These are phyloP conservation scores for Homarus gammarus DNA, from an alignment of 2,888 invertebrate genomes.

Conservation along the genomic window DNA sequence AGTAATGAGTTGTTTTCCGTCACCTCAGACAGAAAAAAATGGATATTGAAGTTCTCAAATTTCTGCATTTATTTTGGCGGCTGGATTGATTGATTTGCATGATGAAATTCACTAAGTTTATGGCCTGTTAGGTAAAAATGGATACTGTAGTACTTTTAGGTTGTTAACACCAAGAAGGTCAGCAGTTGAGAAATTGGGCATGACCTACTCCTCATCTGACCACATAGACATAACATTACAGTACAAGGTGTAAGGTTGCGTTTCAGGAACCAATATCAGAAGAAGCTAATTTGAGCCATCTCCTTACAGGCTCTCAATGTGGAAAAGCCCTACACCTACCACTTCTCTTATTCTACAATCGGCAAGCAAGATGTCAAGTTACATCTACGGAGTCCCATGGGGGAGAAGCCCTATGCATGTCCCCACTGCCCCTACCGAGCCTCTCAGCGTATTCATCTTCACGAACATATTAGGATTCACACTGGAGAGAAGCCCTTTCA, in stretches of 20 bases:
- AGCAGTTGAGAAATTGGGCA: slow-evolving; percentile 1
- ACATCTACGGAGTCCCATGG: slow-evolving; percentile 25
- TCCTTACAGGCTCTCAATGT: slow-evolving; percentile 53
- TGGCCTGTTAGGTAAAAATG: background rate
- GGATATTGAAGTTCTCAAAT: background rate
- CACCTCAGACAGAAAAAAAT: too few relatives aligned
- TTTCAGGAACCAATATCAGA: slow-evolving; percentile 19
- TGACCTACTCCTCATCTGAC: background rate
- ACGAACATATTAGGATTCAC: slow-evolving; percentile 59
- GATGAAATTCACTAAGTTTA: background rate
- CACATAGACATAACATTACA: slow-evolving; percentile 5
- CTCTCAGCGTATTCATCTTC: slow-evolving; percentile 53
- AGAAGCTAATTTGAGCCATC: slow-evolving; percentile 49
- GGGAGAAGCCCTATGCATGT: slow-evolving; percentile 59
- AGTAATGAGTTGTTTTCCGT: too few relatives aligned
- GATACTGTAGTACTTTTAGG: background rate
- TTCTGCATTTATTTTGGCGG: background rate
- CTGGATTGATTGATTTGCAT: background rate
- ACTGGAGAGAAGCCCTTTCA: slow-evolving; percentile 65
- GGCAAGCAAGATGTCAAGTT: slow-evolving; percentile 42
- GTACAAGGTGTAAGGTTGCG: slow-evolving; percentile 18
- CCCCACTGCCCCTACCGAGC: slow-evolving; percentile 67
- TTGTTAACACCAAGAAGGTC: background rate
- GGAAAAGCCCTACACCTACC: slow-evolving; percentile 47
- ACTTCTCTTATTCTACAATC: slow-evolving; percentile 38